phyloP scores from a whole-genome alignment of 2,113 vertebrate species.

The Sceloporus tristichus region DNA sequence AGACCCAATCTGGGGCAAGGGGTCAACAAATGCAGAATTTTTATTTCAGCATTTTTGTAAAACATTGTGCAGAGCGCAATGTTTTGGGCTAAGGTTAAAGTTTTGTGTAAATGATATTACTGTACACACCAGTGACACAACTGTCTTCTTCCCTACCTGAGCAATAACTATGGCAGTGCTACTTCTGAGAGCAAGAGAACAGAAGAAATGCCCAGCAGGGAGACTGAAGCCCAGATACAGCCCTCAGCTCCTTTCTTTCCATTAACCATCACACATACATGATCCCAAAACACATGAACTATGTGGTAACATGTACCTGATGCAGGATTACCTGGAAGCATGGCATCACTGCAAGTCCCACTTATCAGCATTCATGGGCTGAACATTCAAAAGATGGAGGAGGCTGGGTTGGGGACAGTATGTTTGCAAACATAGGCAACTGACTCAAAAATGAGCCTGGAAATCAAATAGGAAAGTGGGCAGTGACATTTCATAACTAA shows the following conservation, averaged over 20 bases:
- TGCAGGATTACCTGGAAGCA: background rate
- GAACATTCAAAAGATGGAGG: background rate
- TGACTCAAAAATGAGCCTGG: background rate
- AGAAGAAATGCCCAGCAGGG: background rate
- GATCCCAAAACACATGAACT: background rate
- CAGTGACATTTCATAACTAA: background rate
- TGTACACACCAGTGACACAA: no score
- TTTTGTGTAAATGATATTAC: no score
- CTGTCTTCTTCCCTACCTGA: background rate
- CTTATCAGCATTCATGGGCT: background rate
- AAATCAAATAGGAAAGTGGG: background rate
- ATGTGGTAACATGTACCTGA: background rate
- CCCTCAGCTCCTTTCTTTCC: background rate
- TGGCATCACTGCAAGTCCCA: background rate
- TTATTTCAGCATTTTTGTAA: no score
- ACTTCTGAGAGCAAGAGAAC: background rate
- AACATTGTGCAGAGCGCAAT: no score
- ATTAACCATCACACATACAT: background rate
- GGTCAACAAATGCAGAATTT: no score
- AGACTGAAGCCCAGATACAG: background rate
- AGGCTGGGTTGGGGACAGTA: no score
- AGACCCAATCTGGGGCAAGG: no score
- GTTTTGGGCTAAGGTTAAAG: no score
- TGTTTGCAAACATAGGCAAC: background rate
- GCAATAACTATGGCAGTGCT: background rate